phyloP scores from a whole-genome alignment of 2,113 vertebrate species.

The Synodontis membranacea region DNA sequence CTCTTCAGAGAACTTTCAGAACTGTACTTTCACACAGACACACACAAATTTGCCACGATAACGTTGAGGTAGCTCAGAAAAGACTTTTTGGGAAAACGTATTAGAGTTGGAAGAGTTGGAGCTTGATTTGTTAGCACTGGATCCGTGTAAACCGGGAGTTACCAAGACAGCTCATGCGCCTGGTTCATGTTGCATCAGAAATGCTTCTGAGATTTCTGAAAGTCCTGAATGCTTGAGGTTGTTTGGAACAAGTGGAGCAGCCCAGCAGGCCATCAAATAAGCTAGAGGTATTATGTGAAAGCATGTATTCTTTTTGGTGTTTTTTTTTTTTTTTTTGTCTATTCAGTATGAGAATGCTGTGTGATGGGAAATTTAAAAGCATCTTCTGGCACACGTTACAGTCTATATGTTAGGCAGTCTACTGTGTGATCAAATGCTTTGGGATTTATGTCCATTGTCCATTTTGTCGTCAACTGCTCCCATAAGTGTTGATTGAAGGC shows the following conservation, averaged over 20 bases:
- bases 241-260: not conserved
- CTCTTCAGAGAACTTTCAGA: not conserved
- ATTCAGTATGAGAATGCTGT: not conserved
- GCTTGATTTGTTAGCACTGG: not conserved
- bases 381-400: not conserved
- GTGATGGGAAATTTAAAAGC: not conserved
- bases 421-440: not conserved
- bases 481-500: not conserved
- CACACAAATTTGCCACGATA: not conserved
- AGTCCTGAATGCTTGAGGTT: not conserved
- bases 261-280: not conserved
- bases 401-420: not conserved
- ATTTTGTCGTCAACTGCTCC: not conserved
- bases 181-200: not conserved
- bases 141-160: not conserved
- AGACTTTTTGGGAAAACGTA: not conserved
- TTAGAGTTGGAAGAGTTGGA: not conserved
- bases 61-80: not conserved
- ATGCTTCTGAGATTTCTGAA: not conserved
- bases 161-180: not conserved
- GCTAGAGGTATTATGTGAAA: not conserved
- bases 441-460: not conserved
- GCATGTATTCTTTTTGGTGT: too few species aligned
- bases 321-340: too few species aligned
- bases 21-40: not conserved